phyloP scores from a whole-genome alignment of 2,797 vertebrate genomes.

The Sebastiscus tertius region DNA sequence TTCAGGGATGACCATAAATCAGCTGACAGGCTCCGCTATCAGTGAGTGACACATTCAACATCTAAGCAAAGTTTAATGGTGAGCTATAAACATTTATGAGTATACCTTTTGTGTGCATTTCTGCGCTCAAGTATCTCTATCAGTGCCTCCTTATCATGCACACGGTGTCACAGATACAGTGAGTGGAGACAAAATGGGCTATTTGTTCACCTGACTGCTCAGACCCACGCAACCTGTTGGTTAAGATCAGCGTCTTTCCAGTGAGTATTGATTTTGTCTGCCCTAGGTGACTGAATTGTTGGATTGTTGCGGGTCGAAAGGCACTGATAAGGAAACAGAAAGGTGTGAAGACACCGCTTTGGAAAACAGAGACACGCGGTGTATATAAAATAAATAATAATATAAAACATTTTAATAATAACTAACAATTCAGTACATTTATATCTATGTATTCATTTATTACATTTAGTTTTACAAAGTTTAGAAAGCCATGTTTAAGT shows the following conservation, averaged over 20 bases:
- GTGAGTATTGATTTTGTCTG: conserved; percentile 47
- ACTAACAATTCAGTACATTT: too few relatives aligned
- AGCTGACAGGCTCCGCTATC: conserved; percentile 73
- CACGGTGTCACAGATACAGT: conserved; percentile 49
- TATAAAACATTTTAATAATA: too few relatives aligned
- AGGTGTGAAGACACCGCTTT: conserved; percentile 68
- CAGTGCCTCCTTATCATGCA: conserved; percentile 71
- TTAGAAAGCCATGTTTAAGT: too few relatives aligned
- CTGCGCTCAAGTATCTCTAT: conserved; percentile 71
- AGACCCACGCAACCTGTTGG: conserved; percentile 43
- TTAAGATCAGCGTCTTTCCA: conserved; percentile 32
- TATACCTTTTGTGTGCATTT: conserved; percentile 68
- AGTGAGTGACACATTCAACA: conserved; percentile 78
- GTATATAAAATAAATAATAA: conserved; percentile 61
- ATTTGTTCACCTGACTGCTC: conserved; percentile 46
- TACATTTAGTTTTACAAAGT: too few relatives aligned
- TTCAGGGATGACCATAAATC: conserved; percentile 77
- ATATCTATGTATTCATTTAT: too few relatives aligned
- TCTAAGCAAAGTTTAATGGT: conserved; percentile 85
- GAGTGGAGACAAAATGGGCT: conserved; percentile 53
- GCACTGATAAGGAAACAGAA: conserved; percentile 58
- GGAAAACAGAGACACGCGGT: conserved; percentile 16
- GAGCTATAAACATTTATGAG: conserved; percentile 82
- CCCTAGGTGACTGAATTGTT: conserved; percentile 48
- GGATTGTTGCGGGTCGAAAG: conserved; percentile 37